phyloP scores from a whole-genome alignment of 2,113 vertebrate species.

The Desmodus rotundus region DNA sequence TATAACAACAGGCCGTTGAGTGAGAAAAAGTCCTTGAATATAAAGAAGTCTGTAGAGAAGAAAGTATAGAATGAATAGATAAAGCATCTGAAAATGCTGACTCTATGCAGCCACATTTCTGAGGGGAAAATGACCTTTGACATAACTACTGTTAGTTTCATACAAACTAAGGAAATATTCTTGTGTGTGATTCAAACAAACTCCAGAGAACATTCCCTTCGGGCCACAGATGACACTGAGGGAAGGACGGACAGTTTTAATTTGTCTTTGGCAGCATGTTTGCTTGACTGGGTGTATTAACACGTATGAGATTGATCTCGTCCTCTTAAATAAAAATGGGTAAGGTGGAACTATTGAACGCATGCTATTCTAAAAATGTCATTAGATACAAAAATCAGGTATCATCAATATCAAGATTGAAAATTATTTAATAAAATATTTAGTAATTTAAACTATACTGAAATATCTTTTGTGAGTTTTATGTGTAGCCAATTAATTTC shows the following conservation, averaged over 20 bases:
- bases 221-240: constrained; percentile 71
- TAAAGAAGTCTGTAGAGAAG: neutral
- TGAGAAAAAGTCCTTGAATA: neutral
- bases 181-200: constrained; percentile 51
- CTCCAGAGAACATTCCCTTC: constrained; percentile 66
- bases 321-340: constrained; percentile 36
- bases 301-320: constrained; percentile 56
- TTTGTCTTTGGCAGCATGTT: constrained; percentile 65
- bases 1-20: neutral
- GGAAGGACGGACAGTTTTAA: constrained; percentile 48
- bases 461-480: neutral
- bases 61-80: neutral
- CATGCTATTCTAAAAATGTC: constrained; percentile 57
- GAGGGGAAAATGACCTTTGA: neutral
- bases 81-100: constrained; percentile 57
- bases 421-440: constrained; percentile 49
- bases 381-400: constrained; percentile 56
- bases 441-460: neutral
- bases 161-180: constrained; percentile 54
- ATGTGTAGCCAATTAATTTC: neutral
- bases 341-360: constrained; percentile 52
- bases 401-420: constrained; percentile 14
- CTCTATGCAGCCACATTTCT: constrained; percentile 25
- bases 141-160: neutral
- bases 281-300: constrained; percentile 58